Evolutionary conservation across 1,140 invertebrate genomes (phyloP).

Genomic region (Zaprionus inermis): DNA sequence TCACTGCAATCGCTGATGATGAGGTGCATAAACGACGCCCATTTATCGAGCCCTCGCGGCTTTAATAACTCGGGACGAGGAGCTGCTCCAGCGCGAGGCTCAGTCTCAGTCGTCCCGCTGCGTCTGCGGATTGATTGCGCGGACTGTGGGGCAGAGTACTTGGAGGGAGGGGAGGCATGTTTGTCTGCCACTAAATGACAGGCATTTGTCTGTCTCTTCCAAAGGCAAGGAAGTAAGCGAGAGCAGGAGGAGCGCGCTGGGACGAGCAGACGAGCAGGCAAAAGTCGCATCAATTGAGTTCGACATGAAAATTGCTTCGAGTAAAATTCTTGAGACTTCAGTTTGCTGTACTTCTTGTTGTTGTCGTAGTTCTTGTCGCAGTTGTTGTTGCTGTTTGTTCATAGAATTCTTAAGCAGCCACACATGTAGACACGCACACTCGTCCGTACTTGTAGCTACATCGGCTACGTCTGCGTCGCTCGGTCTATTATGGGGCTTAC

Average conservation of each 20-base stretch:
- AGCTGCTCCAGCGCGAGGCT: background rate
- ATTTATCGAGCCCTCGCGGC: constrained; percentile 80
- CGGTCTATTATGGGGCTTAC: constrained; percentile 2
- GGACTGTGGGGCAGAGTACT: background rate
- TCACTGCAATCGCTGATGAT: constrained; percentile 78
- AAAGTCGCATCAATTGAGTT: constrained; percentile 71
- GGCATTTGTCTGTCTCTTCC: constrained; percentile 68
- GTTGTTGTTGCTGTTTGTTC: constrained; percentile 57
- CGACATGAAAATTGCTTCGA: constrained; percentile 75
- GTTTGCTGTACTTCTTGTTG: constrained; percentile 21
- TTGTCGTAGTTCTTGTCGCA: constrained; percentile 17
- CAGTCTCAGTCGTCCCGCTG: background rate
- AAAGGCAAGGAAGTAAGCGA: constrained; percentile 11
- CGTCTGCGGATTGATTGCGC: constrained; percentile 34
- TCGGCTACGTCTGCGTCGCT: background rate
- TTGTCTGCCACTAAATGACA: constrained; percentile 76
- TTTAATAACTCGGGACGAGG: constrained; percentile 58
- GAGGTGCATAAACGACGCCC: constrained; percentile 82
- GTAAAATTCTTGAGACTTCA: constrained; percentile 51
- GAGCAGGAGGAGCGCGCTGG: constrained; percentile 16
- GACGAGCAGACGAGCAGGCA: too few species aligned
- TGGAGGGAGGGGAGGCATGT: constrained; percentile 50
- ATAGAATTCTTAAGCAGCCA: constrained; percentile 76
- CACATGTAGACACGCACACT: constrained; percentile 45
- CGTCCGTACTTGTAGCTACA: background rate